phyloP scores from a whole-genome alignment of 2,797 vertebrate genomes.

The Sebastes trivittatus region DNA sequence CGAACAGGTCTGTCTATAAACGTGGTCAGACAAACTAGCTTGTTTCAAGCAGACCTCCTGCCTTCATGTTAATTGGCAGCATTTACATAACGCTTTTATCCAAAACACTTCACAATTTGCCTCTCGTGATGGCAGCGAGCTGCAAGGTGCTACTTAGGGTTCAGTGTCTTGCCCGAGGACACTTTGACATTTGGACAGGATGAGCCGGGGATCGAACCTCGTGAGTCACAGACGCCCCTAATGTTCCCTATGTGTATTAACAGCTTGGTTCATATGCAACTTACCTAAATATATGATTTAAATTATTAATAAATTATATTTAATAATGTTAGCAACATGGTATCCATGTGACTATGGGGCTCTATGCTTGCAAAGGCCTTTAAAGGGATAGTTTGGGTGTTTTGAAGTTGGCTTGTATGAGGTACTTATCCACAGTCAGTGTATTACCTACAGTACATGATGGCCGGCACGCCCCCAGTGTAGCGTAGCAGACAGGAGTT shows the following conservation, averaged over 20 bases:
- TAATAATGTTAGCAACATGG: not conserved
- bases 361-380: not conserved
- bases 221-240: not conserved
- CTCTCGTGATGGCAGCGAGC: not conserved
- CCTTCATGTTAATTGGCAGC: not conserved
- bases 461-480: no score
- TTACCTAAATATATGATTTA: not conserved
- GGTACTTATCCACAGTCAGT: no score
- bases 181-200: not conserved
- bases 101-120: not conserved
- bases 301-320: not conserved
- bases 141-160: not conserved
- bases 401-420: no score
- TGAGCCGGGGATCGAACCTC: not conserved
- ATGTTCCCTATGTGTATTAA: not conserved
- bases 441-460: no score
- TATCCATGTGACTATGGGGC: not conserved
- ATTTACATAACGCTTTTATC: not conserved
- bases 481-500: no score
- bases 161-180: not conserved
- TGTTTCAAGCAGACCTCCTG: not conserved
- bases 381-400: no score
- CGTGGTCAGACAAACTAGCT: not conserved
- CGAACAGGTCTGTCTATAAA: not conserved
- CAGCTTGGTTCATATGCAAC: not conserved